Evolutionary conservation across 2,888 invertebrate genomes (phyloP).

Genomic region (Eurytoma adleriae): DNA sequence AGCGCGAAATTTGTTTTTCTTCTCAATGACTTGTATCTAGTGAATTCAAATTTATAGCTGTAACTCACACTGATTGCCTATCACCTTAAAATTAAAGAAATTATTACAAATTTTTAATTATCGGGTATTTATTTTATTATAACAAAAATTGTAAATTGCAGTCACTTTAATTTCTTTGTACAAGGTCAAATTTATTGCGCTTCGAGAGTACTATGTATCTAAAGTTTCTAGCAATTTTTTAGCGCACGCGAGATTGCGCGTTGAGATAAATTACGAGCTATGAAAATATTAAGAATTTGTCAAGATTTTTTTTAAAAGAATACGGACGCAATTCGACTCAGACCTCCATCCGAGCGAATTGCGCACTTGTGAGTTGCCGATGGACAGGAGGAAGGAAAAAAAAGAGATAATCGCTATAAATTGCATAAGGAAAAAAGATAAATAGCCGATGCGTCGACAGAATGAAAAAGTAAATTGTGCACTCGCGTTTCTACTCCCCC

Average conservation of each 20-base stretch:
- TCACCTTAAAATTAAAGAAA: not conserved
- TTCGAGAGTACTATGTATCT: slow-evolving; percentile 2
- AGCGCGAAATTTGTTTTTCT: slow-evolving; percentile 5
- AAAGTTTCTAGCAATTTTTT: slow-evolving; percentile 6
- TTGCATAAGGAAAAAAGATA: slow-evolving; percentile 3
- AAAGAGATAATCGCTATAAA: not conserved
- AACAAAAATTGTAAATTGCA: not conserved
- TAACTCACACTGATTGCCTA: not conserved
- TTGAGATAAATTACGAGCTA: not conserved
- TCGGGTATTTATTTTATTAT: not conserved
- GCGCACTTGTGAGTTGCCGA: not conserved
- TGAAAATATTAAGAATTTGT: no score
- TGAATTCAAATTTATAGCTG: not conserved
- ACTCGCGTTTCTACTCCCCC: slow-evolving; percentile 62
- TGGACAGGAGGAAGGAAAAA: slow-evolving; percentile 1
- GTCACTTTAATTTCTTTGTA: not conserved
- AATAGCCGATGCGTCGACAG: slow-evolving; percentile 37
- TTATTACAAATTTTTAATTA: not conserved
- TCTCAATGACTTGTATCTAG: not conserved
- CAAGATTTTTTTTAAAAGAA: not conserved
- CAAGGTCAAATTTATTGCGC: slow-evolving; percentile 22
- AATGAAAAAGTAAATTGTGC: slow-evolving; percentile 28
- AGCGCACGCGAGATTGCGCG: not conserved
- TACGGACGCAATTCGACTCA: no score
- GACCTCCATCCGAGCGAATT: not conserved